These are phyloP conservation scores for Zaprionus davidi DNA, from an alignment of 1,140 invertebrate species.

Conservation along the genomic window DNA sequence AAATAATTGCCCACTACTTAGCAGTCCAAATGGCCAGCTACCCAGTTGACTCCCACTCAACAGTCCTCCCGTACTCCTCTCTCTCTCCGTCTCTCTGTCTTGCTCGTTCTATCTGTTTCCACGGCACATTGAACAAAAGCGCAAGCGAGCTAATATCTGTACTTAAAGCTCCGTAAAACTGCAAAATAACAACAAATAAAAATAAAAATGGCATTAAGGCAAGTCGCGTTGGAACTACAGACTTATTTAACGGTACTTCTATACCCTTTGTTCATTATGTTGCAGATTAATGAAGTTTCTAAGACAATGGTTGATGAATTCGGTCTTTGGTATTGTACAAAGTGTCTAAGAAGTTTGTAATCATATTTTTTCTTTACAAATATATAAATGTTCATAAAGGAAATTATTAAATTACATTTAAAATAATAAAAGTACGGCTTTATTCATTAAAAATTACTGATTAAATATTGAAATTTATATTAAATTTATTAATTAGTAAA, in stretches of 20 bases:
- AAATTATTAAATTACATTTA: neutral
- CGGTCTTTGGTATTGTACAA: neutral
- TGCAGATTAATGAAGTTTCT: neutral
- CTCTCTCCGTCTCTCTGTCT: conserved; percentile 3
- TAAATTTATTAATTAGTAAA: no score
- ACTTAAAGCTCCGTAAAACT: conserved; percentile 56
- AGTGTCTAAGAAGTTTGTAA: neutral
- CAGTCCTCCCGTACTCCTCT: neutral
- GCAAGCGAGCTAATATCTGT: conserved; percentile 42
- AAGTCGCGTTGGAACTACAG: conserved; percentile 1
- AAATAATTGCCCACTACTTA: conserved; percentile 83
- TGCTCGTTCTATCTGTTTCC: conserved; percentile 23
- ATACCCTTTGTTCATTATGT: conserved; percentile 13
- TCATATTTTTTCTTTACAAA: neutral
- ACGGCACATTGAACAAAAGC: conserved; percentile 37
- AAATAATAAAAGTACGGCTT: neutral
- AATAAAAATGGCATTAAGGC: conserved; percentile 43
- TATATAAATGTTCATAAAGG: neutral
- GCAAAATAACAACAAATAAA: conserved; percentile 52
- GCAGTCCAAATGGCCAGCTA: conserved; percentile 68
- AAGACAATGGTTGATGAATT: neutral
- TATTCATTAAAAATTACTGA: no score
- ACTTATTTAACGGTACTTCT: conserved; percentile 15
- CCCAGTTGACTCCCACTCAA: conserved; percentile 2
- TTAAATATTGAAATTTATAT: no score